These are phyloP conservation scores for Rhinopomastus cyanomelas DNA, from an alignment of 2,113 vertebrate genomes.

Conservation along the genomic window DNA sequence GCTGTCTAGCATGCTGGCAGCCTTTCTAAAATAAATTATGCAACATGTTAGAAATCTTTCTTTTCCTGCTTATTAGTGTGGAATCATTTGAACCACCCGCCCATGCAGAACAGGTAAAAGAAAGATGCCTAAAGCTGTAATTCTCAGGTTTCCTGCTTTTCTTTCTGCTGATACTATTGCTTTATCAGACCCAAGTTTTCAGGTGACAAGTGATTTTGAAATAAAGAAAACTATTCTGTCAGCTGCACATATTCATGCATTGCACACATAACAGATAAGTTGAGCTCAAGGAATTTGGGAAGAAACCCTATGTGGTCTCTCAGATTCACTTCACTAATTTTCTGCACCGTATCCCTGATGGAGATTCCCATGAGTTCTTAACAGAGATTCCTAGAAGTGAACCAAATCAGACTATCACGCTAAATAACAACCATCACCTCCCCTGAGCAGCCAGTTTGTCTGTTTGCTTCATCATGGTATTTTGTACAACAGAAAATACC, in stretches of 20 bases:
- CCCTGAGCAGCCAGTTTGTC: accelerated
- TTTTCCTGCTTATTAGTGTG: neutral
- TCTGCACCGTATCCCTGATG: neutral
- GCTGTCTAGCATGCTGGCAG: neutral
- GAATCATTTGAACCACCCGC: neutral
- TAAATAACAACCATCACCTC: neutral
- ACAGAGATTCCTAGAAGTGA: neutral
- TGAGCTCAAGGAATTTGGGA: neutral
- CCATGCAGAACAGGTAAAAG: neutral
- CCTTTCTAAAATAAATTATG: neutral
- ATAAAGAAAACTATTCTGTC: neutral
- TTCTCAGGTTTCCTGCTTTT: neutral
- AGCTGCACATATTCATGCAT: neutral
- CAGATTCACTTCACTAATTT: neutral
- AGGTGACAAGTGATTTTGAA: neutral
- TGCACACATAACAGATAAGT: neutral
- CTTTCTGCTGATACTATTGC: neutral
- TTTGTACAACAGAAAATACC: neutral
- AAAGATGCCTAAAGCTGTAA: neutral
- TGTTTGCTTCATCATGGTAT: neutral
- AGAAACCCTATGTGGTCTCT: neutral
- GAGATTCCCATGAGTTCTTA: neutral
- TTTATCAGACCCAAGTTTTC: neutral
- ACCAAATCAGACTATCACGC: neutral
- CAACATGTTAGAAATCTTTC: neutral